These are phyloP conservation scores for Sebastes iracundus DNA, from an alignment of 2,797 vertebrate genomes.

Conservation along the genomic window DNA sequence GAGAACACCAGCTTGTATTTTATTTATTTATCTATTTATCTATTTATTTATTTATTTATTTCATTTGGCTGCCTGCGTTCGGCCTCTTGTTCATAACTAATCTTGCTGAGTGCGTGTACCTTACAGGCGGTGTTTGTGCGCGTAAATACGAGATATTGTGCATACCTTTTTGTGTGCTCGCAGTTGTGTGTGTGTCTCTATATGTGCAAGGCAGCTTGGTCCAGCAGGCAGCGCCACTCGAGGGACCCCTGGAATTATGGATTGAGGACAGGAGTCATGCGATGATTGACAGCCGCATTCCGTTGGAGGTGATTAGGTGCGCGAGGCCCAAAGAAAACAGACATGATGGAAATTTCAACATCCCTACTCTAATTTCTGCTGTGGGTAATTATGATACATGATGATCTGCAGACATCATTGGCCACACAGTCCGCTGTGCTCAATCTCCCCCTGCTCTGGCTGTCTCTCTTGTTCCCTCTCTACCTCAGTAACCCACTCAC, in stretches of 20 bases:
- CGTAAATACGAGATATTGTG: neutral
- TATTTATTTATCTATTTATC: constrained; percentile 79
- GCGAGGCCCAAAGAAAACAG: constrained; percentile 79
- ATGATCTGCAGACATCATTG: constrained; percentile 78
- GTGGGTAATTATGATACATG: constrained; percentile 81
- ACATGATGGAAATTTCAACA: constrained; percentile 83
- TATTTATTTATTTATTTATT: constrained; percentile 75
- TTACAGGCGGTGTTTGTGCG: constrained; percentile 3
- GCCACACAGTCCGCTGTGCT: constrained; percentile 68
- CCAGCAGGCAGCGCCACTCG: constrained; percentile 57
- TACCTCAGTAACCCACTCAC: constrained; percentile 9
- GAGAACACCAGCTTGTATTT: constrained; percentile 81
- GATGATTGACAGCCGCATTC: constrained; percentile 81
- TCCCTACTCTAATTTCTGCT: constrained; percentile 80
- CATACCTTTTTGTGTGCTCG: constrained; percentile 20
- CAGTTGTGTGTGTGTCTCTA: neutral
- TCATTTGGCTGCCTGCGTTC: constrained; percentile 53
- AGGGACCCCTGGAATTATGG: constrained; percentile 78
- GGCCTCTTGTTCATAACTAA: constrained; percentile 57
- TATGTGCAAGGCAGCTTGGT: constrained; percentile 30
- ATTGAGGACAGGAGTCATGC: constrained; percentile 79
- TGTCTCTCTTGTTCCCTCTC: constrained; percentile 41
- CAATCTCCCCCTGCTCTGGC: constrained; percentile 50
- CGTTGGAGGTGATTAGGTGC: constrained; percentile 79
- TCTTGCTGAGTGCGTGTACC: constrained; percentile 27